These are phyloP conservation scores for Mayetiola destructor DNA, from an alignment of 2,888 invertebrate genomes.

Conservation along the genomic window DNA sequence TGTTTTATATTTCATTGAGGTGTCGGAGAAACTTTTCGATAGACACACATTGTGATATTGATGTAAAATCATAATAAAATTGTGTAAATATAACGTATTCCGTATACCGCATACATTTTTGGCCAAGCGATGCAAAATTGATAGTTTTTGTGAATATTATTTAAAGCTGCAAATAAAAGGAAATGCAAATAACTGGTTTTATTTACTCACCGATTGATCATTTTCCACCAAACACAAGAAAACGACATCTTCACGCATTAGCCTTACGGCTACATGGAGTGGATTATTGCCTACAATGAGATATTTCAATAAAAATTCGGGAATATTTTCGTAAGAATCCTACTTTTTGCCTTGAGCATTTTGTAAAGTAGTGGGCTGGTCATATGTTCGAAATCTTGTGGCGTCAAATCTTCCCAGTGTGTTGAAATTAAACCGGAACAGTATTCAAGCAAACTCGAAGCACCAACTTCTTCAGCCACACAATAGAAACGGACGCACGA, in stretches of 20 bases:
- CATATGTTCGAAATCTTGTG: slow-evolving; percentile 87
- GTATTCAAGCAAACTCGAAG: slow-evolving; percentile 64
- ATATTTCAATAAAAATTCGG: neutral
- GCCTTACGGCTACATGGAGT: slow-evolving; percentile 75
- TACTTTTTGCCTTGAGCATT: slow-evolving; percentile 81
- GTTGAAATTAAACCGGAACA: slow-evolving; percentile 83
- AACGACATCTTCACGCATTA: slow-evolving; percentile 85
- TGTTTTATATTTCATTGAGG: no score
- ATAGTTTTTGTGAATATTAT: no score
- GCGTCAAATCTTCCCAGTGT: slow-evolving; percentile 73
- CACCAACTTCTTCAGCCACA: slow-evolving; percentile 81
- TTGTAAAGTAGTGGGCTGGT: slow-evolving; percentile 77
- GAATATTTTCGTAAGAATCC: no score
- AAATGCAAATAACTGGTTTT: slow-evolving; percentile 1
- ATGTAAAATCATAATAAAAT: no score
- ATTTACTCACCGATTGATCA: slow-evolving; percentile 61
- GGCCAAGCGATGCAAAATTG: no score
- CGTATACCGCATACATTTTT: no score
- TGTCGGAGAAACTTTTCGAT: no score
- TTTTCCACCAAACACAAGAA: slow-evolving; percentile 87
- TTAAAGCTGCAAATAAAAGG: no score
- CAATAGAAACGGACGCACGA: slow-evolving; percentile 83
- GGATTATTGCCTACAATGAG: slow-evolving; percentile 42
- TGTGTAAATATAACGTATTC: no score
- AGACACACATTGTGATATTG: no score